Base-by-base conservation (phyloP, 2,888 invertebrate species). In the Scaptomyza polygonia region DNA sequence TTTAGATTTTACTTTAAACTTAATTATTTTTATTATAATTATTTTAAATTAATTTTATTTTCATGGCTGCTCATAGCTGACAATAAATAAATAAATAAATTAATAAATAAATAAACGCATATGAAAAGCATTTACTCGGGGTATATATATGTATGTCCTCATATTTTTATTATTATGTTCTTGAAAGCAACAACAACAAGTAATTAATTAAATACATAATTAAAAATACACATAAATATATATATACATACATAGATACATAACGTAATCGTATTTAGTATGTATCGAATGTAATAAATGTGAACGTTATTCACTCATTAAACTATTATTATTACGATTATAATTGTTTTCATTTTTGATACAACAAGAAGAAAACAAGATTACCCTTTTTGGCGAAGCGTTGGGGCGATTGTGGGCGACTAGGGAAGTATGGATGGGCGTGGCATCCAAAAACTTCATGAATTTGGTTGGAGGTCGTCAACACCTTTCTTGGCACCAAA, bases 241-340 rank as follows among this genome's bases (percentile, higher is more conserved):
- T 9, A 61, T 42, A 36, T 42, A 58, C 53, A 30, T 29, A 40
- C 36, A 55, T 40, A 18, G 32, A 48, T 44, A 16, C 9, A 57
- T 36, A 18, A 44, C 21, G 63, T 69, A 79, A 66, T 72, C 79
- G 69, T 65, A 74, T 75, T 61, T 32, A 74, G 67, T 55, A 42
- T 61, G 67, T 75, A 63, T 73, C 47, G 30, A 30, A 74, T 79
- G 65, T 81, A 78, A 80, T 82, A 72, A 86, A 86, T 86, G 86
- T 82, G 81, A 82, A 82, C 69, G 81, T 82, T 86, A 84, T 82
- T 77, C 83, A 86, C 84, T 81, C 67, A 81, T 81, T 86, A 78
- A 57, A 82, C 79, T 82, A 82, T 86, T 80, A 82, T 80, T 86
- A 81, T 80, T 86, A 82, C 66, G 69, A 83, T 73, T 80, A 76